Evolutionary conservation across 2,888 invertebrate genomes (phyloP).

Genomic region (Mesorhabditis sp.): DNA sequence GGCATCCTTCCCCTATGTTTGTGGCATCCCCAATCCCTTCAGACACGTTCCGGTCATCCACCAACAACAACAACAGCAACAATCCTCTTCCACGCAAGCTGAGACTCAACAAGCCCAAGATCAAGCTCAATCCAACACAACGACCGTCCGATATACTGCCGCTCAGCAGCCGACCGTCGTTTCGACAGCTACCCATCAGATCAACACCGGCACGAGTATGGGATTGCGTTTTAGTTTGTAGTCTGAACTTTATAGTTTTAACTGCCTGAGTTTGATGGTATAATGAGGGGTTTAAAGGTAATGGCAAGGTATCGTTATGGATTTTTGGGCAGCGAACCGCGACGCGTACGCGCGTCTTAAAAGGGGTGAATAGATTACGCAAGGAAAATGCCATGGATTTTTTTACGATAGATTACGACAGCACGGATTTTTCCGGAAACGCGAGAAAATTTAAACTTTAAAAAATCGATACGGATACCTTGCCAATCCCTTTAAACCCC

Average conservation of each 20-base stretch:
- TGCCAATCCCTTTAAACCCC: too few relatives aligned
- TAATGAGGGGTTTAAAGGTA: neutral
- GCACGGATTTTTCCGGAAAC: too few relatives aligned
- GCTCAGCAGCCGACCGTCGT: conserved; percentile 2
- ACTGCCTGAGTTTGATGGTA: neutral
- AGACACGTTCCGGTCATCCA: conserved; percentile 27
- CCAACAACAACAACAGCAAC: conserved; percentile 11
- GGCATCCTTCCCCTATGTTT: too few relatives aligned
- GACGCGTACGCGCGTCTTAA: too few relatives aligned
- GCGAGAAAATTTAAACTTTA: too few relatives aligned
- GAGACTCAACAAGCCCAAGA: conserved; percentile 6
- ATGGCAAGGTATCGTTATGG: neutral
- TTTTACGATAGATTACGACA: too few relatives aligned
- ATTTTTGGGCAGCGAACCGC: too few relatives aligned
- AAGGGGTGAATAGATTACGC: too few relatives aligned
- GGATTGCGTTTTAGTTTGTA: neutral
- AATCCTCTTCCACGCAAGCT: conserved; percentile 14
- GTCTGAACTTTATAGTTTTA: too few relatives aligned
- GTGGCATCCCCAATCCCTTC: conserved; percentile 3
- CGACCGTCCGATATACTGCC: neutral
- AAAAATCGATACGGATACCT: too few relatives aligned
- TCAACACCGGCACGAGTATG: conserved; percentile 1
- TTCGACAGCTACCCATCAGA: conserved; percentile 4
- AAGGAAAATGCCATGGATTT: too few relatives aligned
- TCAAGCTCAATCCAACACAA: neutral